phyloP scores from a whole-genome alignment of 92 coral and sea anemone genomes.

The Zoanthus sociatus region DNA sequence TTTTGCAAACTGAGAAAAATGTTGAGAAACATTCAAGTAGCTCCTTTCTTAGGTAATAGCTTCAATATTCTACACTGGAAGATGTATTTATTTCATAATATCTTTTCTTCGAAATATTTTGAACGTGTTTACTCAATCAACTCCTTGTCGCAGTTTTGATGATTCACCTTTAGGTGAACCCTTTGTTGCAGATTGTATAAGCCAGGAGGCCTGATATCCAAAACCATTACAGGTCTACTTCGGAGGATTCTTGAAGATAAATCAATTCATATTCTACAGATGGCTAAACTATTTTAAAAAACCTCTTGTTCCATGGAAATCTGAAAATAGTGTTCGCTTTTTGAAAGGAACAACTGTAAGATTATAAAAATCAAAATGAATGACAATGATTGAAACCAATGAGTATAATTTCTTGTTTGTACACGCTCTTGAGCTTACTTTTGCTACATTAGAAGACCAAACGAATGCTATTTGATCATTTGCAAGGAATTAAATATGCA shows the following conservation, averaged over 20 bases:
- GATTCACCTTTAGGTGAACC: conserved; percentile 42
- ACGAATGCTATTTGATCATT: conserved; percentile 46
- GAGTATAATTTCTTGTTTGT: conserved; percentile 44
- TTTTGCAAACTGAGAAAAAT: too few relatives aligned
- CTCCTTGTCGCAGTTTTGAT: conserved; percentile 45
- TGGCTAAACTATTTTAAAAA: conserved; percentile 22
- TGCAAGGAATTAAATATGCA: conserved; percentile 47
- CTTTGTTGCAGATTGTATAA: conserved; percentile 46
- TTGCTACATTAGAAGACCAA: conserved; percentile 45
- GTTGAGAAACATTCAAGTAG: too few relatives aligned
- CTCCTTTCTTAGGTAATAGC: too few relatives aligned
- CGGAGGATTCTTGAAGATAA: conserved; percentile 42
- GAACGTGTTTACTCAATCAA: too few relatives aligned
- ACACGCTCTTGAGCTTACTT: conserved; percentile 54
- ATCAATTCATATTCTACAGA: conserved; percentile 46
- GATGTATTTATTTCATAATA: too few relatives aligned
- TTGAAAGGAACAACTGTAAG: conserved; percentile 43
- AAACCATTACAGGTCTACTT: conserved; percentile 51
- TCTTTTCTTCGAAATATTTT: too few relatives aligned
- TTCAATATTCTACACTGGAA: too few relatives aligned
- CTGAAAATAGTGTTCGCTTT: conserved; percentile 33
- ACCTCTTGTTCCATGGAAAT: conserved; percentile 44
- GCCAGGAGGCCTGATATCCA: conserved; percentile 25
- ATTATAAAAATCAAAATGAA: conserved; percentile 39
- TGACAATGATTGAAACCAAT: conserved; percentile 43